Conservation (phyloP, 2,888 invertebrate species). For the Troglohyphantes excavatus region DNA sequence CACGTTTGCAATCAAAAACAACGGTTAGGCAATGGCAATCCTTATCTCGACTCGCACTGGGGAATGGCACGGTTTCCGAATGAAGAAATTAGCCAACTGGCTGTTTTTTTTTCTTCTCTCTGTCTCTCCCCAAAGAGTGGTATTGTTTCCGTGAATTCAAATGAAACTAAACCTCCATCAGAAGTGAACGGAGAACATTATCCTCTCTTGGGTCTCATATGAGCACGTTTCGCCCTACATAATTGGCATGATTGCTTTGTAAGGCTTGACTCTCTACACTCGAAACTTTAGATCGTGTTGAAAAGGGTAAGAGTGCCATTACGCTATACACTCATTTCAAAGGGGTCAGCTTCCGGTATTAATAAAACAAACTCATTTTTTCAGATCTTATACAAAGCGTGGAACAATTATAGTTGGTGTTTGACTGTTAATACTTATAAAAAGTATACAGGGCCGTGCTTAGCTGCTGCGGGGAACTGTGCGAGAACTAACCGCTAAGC, state of each 20-base stretch:
- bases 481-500: no score
- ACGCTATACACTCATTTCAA: slow-evolving; percentile 12
- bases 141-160: slow-evolving; percentile 43
- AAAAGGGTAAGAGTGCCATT: not conserved
- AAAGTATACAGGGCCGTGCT: no score
- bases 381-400: slow-evolving; percentile 44
- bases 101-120: slow-evolving; percentile 17
- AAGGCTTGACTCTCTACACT: slow-evolving; percentile 30
- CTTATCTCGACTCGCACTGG: not conserved
- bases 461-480: no score
- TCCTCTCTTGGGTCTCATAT: slow-evolving; percentile 13
- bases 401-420: slow-evolving; percentile 31
- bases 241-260: slow-evolving; percentile 28
- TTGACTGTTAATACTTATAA: no score
- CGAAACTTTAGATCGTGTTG: not conserved
- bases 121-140: not conserved
- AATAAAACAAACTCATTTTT: not conserved
- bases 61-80: not conserved
- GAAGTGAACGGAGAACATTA: not conserved
- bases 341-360: slow-evolving; percentile 11
- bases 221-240: slow-evolving; percentile 56
- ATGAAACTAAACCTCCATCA: slow-evolving; percentile 11
- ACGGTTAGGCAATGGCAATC: not conserved
- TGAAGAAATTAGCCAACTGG: slow-evolving; percentile 17
- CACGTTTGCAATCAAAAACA: slow-evolving; percentile 21